phyloP scores from a whole-genome alignment of 53 echinoderm and acorn worm species.

The Holothuria scabra region DNA sequence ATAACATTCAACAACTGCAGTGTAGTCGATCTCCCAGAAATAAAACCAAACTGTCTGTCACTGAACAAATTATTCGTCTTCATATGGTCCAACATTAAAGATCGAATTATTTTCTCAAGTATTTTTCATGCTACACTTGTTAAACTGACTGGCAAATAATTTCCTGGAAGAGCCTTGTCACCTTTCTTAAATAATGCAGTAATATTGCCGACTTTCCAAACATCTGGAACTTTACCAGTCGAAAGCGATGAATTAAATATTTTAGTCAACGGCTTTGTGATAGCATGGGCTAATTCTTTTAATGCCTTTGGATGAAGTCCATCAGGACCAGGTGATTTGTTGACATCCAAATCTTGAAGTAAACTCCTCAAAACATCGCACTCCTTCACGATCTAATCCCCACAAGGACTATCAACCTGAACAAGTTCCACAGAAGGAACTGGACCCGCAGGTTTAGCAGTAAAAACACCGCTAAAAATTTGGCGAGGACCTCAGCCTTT shows the following conservation, averaged over 20 bases:
- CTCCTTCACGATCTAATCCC: neutral
- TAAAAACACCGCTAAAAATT: too few species aligned
- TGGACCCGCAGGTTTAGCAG: too few species aligned
- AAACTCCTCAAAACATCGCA: neutral
- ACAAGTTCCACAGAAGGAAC: neutral
- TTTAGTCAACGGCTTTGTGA: neutral
- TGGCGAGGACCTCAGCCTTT: too few species aligned
- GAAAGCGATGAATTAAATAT: neutral
- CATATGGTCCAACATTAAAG: neutral
- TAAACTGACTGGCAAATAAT: neutral
- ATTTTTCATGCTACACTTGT: neutral
- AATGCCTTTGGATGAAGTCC: constrained; percentile 1
- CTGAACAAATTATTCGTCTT: neutral
- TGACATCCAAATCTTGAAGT: neutral
- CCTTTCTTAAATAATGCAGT: neutral
- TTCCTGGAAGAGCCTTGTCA: neutral
- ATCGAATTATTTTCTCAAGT: neutral
- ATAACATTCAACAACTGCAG: too few species aligned
- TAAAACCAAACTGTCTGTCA: neutral
- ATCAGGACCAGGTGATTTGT: constrained; percentile 14
- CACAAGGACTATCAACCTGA: neutral
- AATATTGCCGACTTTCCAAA: neutral
- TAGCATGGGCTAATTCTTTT: neutral
- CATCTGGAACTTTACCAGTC: neutral
- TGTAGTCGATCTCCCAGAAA: too few species aligned